Percentiles rank a stretch among this genome's conserved stretches.
These are phyloP conservation scores for Equus przewalskii DNA, from an alignment of 2,113 vertebrate species.

Conservation along the genomic window DNA sequence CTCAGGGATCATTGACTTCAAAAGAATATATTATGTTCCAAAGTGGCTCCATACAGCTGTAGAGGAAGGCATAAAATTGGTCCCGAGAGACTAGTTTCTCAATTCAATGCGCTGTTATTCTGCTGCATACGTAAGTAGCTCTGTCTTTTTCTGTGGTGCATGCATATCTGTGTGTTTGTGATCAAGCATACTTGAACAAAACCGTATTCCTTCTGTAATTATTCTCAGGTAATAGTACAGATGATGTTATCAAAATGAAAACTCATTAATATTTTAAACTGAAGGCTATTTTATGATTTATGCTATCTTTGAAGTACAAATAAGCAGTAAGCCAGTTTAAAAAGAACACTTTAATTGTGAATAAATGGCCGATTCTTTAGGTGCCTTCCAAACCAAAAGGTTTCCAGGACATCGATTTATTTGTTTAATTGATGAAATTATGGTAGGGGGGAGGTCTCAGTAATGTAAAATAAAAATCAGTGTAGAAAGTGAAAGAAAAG, in stretches of 20 bases:
- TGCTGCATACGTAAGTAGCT: constrained; percentile 76
- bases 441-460: rapidly evolving
- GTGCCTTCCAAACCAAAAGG: neutral
- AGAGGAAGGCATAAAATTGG: constrained; percentile 82
- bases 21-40: constrained; percentile 84
- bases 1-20: constrained; percentile 84
- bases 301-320: constrained; percentile 59
- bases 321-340: neutral
- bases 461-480: neutral
- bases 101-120: constrained; percentile 69
- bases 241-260: constrained; percentile 65
- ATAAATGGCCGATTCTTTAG: neutral
- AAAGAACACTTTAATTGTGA: neutral
- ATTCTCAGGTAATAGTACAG: constrained; percentile 35
- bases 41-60: constrained; percentile 78
- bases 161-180: constrained; percentile 32
- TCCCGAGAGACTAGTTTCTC: constrained; percentile 73
- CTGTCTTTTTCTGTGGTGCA: constrained; percentile 20
- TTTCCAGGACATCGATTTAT: neutral
- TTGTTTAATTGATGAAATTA: neutral
- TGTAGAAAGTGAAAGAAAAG: neutral
- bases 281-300: constrained; percentile 17
- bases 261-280: constrained; percentile 60
- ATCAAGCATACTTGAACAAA: constrained; percentile 33
- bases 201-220: neutral